Conservation (phyloP, 2,113 vertebrate species). For the Platysteira castanea region DNA sequence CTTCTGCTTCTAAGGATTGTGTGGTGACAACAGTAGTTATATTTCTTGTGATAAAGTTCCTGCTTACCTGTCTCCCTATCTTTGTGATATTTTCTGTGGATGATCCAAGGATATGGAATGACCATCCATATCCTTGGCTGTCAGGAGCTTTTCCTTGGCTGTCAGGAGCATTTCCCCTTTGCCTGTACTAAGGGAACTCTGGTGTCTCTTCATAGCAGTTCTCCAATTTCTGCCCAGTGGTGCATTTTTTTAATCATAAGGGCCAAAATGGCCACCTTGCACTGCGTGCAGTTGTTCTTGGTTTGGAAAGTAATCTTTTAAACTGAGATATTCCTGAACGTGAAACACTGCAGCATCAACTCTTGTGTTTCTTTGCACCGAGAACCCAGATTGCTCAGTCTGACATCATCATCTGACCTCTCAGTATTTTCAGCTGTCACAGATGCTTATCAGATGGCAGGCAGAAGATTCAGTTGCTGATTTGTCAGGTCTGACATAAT, state of each 20-base stretch:
- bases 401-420: neutral
- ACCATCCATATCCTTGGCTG: no score
- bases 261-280: neutral
- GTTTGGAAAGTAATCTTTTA: neutral
- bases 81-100: neutral
- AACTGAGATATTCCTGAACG: neutral
- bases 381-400: neutral
- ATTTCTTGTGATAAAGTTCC: neutral
- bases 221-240: neutral
- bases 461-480: neutral
- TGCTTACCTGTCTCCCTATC: neutral
- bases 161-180: neutral
- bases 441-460: constrained; percentile 33
- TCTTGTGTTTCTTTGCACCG: neutral
- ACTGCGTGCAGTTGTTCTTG: neutral
- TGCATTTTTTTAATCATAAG: neutral
- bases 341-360: neutral
- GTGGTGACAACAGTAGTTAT: neutral
- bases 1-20: neutral
- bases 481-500: constrained; percentile 25
- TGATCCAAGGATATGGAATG: neutral
- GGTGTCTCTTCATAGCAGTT: neutral
- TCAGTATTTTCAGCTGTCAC: neutral
- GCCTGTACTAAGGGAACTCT: neutral
- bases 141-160: no score